Evolutionary conservation across 2,888 invertebrate genomes (phyloP), one percentile per base, ranked within the genome.

Genomic region (Leuctra nigra): DNA sequence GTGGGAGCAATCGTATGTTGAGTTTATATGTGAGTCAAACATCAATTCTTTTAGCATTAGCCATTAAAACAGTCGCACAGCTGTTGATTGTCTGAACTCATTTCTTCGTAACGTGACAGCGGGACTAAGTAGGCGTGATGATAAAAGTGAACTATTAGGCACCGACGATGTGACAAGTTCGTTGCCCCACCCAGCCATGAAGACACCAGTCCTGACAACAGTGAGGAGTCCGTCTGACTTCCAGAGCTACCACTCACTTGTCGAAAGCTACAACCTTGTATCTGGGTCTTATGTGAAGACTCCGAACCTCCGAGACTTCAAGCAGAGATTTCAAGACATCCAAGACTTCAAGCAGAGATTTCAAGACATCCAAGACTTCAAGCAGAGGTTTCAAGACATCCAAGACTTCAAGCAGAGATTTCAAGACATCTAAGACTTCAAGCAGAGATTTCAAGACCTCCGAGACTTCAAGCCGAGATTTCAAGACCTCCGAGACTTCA

Each of bases 111-210:
- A 52, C 52, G 58, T 61, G 9, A 46, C 44, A 16, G 29, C 52
- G 11, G 44, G 44, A 4, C 14, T 48, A 9, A 46, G 54, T 18
- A 57, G 59, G 53, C 54, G 61, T 55, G 62, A 65, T 36, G 60
- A 61, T 39, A 57, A 46, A 29, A 54, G 54, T 25, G 29, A 53
- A 38, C 29, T 64, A 7, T 68, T 86, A 35, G 83, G 83, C 56
- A 78, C 84, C 53, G 83, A 83, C 61, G 92, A 93, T 67, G 83
- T 85, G 16, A 84, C 87, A 0, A 89, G 86, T 69, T 80, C 84
- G 0, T 72, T 96, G 6, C 29, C 29, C 7, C 29, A 6, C 11
- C 29, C 29, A 7, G 29, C 29, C 11, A 29, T 29, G 6, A 11
- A 7, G 11, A 6, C 6, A 29, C 29, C 29, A 7, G 29, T 11